A percentile compares a stretch with the other conserved stretches of the same genome.
phyloP scores from a whole-genome alignment of 2,888 invertebrate genomes.

The Epiblema foenella region DNA sequence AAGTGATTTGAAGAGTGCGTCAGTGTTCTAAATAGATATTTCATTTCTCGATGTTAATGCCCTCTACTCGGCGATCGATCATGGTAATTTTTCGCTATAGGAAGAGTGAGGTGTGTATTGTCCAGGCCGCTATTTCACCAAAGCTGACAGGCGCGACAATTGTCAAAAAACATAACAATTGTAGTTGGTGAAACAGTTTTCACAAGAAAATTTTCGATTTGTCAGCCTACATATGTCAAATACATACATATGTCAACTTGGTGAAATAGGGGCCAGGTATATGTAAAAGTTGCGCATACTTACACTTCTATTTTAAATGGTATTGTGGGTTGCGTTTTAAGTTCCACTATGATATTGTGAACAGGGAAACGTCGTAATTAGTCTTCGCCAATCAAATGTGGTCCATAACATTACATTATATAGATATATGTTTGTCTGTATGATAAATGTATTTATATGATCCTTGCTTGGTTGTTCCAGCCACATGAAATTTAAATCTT shows the following conservation, averaged over 20 bases:
- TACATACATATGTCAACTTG: too few species aligned
- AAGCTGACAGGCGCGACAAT: too few species aligned
- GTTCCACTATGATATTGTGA: background rate
- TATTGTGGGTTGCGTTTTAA: background rate
- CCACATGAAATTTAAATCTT: background rate
- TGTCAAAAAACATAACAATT: too few species aligned
- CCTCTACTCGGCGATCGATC: conserved; percentile 37
- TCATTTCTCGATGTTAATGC: conserved; percentile 30
- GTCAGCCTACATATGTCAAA: too few species aligned
- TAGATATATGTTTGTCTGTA: background rate
- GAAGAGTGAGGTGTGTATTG: background rate
- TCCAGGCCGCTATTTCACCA: too few species aligned
- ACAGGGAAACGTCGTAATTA: background rate
- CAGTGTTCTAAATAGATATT: conserved; percentile 13
- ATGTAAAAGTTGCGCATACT: conserved; percentile 2
- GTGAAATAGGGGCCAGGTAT: conserved; percentile 7
- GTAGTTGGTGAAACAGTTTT: too few species aligned
- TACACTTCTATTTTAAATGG: background rate
- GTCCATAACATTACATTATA: background rate
- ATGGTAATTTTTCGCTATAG: conserved; percentile 25
- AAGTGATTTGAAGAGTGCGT: background rate
- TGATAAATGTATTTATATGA: background rate
- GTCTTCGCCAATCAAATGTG: background rate
- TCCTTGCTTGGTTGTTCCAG: background rate
- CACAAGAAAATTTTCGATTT: too few species aligned